Conservation (phyloP, 2,888 invertebrate genomes). For the Axea sp. region DNA sequence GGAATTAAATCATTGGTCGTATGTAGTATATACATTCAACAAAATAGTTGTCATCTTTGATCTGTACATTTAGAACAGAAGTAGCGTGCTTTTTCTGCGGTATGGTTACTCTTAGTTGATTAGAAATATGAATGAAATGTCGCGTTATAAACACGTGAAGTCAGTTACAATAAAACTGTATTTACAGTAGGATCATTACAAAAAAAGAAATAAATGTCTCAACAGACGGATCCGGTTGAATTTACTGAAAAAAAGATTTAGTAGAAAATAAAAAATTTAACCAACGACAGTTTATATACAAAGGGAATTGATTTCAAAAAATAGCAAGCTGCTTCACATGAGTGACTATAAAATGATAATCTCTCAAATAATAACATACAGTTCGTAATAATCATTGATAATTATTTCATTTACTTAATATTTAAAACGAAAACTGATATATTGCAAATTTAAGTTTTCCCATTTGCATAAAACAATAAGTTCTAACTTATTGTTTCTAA, state of each 20-base stretch:
- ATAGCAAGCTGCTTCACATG: conserved; percentile 26
- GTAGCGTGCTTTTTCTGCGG: conserved; percentile 3
- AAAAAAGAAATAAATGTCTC: conserved; percentile 12
- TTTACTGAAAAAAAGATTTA: conserved; percentile 12
- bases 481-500: conserved; percentile 13
- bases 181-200: conserved; percentile 23
- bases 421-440: too few relatives aligned
- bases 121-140: conserved; percentile 3
- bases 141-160: not conserved
- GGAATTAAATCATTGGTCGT: conserved; percentile 21
- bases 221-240: conserved; percentile 13
- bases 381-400: not conserved
- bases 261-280: conserved; percentile 40
- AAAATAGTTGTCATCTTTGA: conserved; percentile 13
- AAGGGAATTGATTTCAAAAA: conserved; percentile 28
- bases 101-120: not conserved
- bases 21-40: conserved; percentile 32
- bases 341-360: conserved; percentile 10
- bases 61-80: conserved; percentile 37
- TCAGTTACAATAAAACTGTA: conserved; percentile 15
- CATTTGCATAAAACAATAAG: too few relatives aligned
- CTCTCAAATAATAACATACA: conserved; percentile 15
- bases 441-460: too few relatives aligned
- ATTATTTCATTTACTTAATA: too few relatives aligned
- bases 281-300: conserved; percentile 28